Evolutionary conservation across 1,140 invertebrate species (phyloP).

Genomic region (Chymomyza costata): DNA sequence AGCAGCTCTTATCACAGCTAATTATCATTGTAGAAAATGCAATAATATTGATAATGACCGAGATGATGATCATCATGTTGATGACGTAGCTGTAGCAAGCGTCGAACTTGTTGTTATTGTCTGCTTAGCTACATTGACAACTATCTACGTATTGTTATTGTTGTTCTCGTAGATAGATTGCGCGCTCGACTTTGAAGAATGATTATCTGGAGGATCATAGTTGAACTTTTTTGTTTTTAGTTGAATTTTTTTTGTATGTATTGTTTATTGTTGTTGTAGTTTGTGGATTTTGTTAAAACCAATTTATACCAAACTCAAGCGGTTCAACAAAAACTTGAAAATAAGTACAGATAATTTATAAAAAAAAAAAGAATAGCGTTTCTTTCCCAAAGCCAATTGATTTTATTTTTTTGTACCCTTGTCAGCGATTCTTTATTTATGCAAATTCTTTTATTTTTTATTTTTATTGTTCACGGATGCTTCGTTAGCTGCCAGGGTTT

Average conservation of each 20-base stretch:
- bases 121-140: constrained; percentile 15
- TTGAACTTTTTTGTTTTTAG: background rate
- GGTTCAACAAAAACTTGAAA: constrained; percentile 10
- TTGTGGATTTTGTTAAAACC: background rate
- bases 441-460: no score
- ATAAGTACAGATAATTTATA: background rate
- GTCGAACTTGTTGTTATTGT: background rate
- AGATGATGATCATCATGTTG: no score
- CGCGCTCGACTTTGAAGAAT: no score
- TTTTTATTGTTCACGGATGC: no score
- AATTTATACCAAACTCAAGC: constrained; percentile 3
- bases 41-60: no score
- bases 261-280: background rate
- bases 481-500: no score
- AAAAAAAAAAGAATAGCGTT: constrained; percentile 1
- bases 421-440: no score
- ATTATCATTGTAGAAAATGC: constrained; percentile 21
- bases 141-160: constrained; percentile 14
- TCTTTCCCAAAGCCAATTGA: constrained; percentile 5
- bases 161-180: background rate
- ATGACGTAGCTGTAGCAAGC: no score
- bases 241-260: background rate
- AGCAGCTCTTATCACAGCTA: background rate
- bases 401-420: background rate
- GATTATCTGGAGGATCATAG: constrained; percentile 5